Base-by-base conservation (phyloP, 2,888 invertebrate species). In the Trichogramma dendrolimi region DNA sequence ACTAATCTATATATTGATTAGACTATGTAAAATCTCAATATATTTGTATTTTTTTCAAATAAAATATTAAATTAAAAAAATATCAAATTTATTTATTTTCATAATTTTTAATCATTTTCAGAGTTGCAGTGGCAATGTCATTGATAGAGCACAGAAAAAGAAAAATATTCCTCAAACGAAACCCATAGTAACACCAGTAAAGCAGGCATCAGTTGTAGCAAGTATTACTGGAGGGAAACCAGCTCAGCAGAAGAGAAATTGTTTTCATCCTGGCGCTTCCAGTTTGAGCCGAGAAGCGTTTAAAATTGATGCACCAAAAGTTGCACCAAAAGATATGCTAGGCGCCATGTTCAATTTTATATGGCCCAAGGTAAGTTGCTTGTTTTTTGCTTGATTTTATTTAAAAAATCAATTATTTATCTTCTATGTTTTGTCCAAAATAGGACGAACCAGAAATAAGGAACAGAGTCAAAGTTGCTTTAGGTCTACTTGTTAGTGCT, bases 191-290 rank as follows among this genome's bases (percentile, higher is more conserved):
- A 72, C 73, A 5, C 73, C 76, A 44, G 61, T 73, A n/a, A 77
- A 75, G 67, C 67, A 72, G 40, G 61, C 69, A 53, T 64, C 54
- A 4, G 72, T 71, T 46, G 73, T 78, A 54, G 71, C 75, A 41
- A 73, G 76, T 50, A 69, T 78, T 52, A 78, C 73, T 42, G 78
- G 77, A 6, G 71, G 70, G 46, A 75, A 77, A 67, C 79, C 80
- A 46, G 82, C 79, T 63, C 83, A 83, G 70, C 83, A 83, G 61
- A 82, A 81, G 57, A 78, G 94, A 82, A 87, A 88, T 83, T 96
- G 95, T 85, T 93, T 95, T 84, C 95, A 96, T 83, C 92, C 94
- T 80, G 94, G 94, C 73, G 85, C 87, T 53, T 87, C 90, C 73
- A 83, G 83, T 78, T 81, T 89, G 73, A 83, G 84, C 67, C 82